Conservation (phyloP, 2,113 vertebrate species). For the Chroicocephalus ridibundus region DNA sequence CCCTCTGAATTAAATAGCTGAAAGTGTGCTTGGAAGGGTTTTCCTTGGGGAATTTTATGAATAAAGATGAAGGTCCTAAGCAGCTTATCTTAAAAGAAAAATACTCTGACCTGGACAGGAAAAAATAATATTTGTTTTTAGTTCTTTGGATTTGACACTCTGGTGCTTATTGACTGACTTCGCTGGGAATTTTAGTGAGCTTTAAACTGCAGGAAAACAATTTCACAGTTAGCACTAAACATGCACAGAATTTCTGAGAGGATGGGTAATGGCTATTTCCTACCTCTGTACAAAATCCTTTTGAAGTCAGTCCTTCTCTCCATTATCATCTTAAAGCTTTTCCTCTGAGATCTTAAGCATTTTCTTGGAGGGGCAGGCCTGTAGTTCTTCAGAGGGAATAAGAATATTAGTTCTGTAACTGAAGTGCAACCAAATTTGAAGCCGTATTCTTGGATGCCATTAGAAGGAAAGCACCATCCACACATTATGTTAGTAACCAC, state of each 20-base stretch:
- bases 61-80: slow-evolving; percentile 5
- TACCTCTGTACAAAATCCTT: background rate
- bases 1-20: slow-evolving; percentile 13
- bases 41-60: slow-evolving; percentile 12
- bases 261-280: background rate
- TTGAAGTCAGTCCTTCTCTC: background rate
- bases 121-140: slow-evolving; percentile 42
- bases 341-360: background rate
- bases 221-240: background rate
- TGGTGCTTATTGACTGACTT: background rate
- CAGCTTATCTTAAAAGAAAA: slow-evolving; percentile 41
- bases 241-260: background rate
- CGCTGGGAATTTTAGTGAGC: background rate
- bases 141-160: background rate
- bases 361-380: background rate
- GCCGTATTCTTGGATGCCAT: background rate
- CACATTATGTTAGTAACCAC: background rate
- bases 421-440: background rate
- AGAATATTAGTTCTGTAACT: background rate
- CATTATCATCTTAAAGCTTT: background rate
- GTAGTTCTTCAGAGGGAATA: background rate
- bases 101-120: background rate
- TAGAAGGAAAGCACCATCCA: background rate
- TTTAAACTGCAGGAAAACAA: background rate
- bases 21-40: background rate